These are phyloP conservation scores for Acanthopleura granulata DNA, from an alignment of 2,888 invertebrate species.

Conservation along the genomic window DNA sequence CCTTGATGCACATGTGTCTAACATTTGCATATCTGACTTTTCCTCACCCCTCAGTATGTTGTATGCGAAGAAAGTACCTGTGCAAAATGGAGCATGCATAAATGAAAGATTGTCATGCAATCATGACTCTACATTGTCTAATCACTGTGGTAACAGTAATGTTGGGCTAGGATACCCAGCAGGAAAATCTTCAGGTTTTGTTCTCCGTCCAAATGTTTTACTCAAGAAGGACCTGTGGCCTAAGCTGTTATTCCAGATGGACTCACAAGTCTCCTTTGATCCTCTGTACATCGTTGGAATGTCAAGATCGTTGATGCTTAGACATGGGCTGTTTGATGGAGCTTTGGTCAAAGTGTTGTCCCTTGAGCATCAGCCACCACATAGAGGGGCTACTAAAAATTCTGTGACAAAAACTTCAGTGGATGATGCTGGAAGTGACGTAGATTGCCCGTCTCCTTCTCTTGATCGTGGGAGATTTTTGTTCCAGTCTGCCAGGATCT, in stretches of 20 bases:
- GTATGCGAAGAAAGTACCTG: not conserved
- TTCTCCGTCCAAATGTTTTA: not conserved
- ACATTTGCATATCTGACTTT: not conserved
- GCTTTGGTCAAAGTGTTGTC: constrained; percentile 48
- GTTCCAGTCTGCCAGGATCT: not conserved
- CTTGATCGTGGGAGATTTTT: too few relatives aligned
- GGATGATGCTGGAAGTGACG: constrained; percentile 3
- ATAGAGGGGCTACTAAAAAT: too few relatives aligned
- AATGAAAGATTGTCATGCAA: not conserved
- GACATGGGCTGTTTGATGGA: constrained; percentile 55
- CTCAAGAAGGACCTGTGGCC: constrained; percentile 46
- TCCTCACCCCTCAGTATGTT: not conserved
- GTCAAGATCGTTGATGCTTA: constrained; percentile 50
- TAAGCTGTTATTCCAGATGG: constrained; percentile 44
- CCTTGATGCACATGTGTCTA: not conserved
- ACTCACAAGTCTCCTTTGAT: constrained; percentile 48
- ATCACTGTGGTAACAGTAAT: not conserved
- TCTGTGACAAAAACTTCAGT: not conserved
- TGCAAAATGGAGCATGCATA: not conserved
- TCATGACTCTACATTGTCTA: not conserved
- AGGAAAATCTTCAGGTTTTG: not conserved
- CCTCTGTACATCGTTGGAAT: constrained; percentile 54
- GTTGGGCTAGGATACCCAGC: not conserved
- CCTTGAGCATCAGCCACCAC: not conserved
- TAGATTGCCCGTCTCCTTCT: not conserved